Conservation (phyloP, 2,113 vertebrate genomes). For the Thymallus thymallus region DNA sequence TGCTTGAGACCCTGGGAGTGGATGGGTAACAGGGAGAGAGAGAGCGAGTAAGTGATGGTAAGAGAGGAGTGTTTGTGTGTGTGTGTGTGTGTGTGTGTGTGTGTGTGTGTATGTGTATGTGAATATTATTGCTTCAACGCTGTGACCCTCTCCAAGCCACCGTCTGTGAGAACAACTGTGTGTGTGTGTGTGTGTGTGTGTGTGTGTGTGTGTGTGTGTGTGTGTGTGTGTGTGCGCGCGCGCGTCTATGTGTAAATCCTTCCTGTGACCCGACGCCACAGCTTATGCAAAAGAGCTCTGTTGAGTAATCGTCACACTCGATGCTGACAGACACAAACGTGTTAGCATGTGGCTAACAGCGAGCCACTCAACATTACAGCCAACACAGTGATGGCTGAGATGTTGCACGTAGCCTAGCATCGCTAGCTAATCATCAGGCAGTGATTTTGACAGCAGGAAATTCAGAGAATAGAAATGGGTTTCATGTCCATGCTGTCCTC, state of each 20-base stretch:
- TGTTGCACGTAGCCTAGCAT: background rate
- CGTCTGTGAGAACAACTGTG: too few relatives aligned
- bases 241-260: too few relatives aligned
- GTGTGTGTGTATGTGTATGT: too few relatives aligned
- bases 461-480: background rate
- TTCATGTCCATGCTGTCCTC: background rate
- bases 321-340: background rate
- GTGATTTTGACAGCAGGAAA: background rate
- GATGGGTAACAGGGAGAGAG: background rate
- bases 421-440: background rate
- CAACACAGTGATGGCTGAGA: background rate
- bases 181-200: too few relatives aligned
- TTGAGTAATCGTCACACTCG: background rate
- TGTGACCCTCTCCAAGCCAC: too few relatives aligned
- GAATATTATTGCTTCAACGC: too few relatives aligned
- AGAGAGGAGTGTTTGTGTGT: too few relatives aligned
- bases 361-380: background rate
- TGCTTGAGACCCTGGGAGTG: background rate
- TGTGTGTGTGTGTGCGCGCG: too few relatives aligned
- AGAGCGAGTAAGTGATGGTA: too few relatives aligned
- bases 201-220: too few relatives aligned
- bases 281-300: background rate
- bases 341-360: background rate
- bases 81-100: too few relatives aligned
- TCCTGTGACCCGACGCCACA: too few relatives aligned